A percentile compares a stretch with the other conserved stretches of the same genome.
Conservation (phyloP, 2,797 vertebrate species). For the Phylloscopus collybita region DNA sequence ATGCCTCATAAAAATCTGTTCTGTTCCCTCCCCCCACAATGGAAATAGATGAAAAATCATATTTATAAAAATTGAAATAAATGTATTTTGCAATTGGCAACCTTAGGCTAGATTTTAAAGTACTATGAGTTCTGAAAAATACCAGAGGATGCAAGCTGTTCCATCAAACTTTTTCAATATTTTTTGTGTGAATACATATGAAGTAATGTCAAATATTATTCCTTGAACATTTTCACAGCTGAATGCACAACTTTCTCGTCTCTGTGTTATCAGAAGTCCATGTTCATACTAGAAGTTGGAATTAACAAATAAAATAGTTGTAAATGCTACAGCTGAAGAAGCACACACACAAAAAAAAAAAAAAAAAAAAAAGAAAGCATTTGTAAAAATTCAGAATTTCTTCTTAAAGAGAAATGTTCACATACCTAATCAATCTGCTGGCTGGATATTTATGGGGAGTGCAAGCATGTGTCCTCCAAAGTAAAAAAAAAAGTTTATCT, state of each 20-base stretch:
- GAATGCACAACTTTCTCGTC: background rate
- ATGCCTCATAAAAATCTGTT: background rate
- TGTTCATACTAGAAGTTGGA: background rate
- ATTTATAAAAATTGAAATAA: background rate
- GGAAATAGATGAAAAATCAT: background rate
- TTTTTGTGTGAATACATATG: background rate
- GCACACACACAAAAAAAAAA: background rate
- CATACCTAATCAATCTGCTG: background rate
- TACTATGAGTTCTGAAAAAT: background rate
- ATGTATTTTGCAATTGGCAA: background rate
- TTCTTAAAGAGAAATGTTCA: background rate
- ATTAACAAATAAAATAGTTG: background rate
- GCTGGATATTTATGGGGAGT: background rate
- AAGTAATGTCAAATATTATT: background rate
- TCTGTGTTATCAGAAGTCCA: background rate
- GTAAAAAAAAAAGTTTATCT: background rate
- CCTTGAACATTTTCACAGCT: background rate
- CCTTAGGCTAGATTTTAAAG: background rate
- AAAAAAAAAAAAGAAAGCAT: background rate
- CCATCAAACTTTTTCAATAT: background rate
- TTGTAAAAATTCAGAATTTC: background rate
- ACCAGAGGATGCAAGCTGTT: background rate
- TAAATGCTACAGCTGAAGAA: background rate
- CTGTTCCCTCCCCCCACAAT: rapidly evolving
- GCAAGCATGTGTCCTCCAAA: background rate